phyloP scores from a whole-genome alignment of 2,888 invertebrate species.

The Lasioglossum villosulum region DNA sequence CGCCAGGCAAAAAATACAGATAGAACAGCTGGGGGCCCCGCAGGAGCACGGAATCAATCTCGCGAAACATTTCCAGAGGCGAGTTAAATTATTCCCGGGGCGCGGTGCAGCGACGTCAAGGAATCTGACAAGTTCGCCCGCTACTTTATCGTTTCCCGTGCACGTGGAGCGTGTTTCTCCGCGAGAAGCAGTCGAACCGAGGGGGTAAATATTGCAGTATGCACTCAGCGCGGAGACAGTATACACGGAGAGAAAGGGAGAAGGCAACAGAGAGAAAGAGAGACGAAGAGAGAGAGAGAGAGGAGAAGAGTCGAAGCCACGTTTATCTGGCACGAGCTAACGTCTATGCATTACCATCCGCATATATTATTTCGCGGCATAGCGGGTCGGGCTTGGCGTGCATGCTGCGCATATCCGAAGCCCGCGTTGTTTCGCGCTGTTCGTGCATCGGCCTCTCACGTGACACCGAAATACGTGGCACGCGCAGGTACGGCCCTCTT shows the following conservation, averaged over 20 bases:
- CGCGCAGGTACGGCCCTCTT: conserved; percentile 61
- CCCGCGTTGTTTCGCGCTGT: conserved; percentile 62
- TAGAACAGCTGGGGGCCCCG: not conserved
- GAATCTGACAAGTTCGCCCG: conserved; percentile 59
- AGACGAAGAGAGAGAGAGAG: not conserved
- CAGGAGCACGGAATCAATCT: conserved; percentile 31
- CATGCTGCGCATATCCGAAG: conserved; percentile 68
- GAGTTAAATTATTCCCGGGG: conserved; percentile 47
- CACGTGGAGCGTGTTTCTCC: conserved; percentile 28
- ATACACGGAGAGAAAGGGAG: conserved; percentile 61
- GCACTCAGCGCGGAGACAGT: conserved; percentile 80
- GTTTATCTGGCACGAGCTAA: conserved; percentile 53
- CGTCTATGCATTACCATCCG: conserved; percentile 81
- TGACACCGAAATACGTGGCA: conserved; percentile 67
- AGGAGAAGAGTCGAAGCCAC: conserved; percentile 49
- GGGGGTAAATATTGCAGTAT: conserved; percentile 82
- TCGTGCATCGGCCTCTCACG: conserved; percentile 66
- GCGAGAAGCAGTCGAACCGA: conserved; percentile 28
- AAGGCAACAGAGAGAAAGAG: conserved; percentile 33
- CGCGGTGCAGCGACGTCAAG: conserved; percentile 56
- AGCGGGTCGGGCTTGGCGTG: conserved; percentile 61
- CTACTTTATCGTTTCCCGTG: conserved; percentile 54
- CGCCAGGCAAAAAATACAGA: conserved; percentile 12
- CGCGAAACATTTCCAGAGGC: conserved; percentile 4
- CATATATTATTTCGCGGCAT: conserved; percentile 81